A percentile compares a stretch with the other conserved stretches of the same genome.
phyloP scores from a whole-genome alignment of 2,797 vertebrate species.

The Lepus oiostolus region DNA sequence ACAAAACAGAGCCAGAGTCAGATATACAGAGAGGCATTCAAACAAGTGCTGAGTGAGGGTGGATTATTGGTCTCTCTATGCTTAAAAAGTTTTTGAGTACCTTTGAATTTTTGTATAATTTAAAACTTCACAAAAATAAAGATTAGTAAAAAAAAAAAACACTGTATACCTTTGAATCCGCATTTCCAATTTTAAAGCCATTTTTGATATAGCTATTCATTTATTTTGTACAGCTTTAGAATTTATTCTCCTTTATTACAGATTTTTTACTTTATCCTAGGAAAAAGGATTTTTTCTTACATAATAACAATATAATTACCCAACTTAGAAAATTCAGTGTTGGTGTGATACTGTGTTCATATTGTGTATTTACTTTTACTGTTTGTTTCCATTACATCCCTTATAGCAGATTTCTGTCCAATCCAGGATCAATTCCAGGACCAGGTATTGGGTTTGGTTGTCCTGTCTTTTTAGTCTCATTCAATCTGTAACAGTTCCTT shows the following conservation, averaged over 20 bases:
- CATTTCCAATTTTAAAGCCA: neutral
- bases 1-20: neutral
- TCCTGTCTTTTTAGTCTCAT: neutral
- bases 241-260: neutral
- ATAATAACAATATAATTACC: neutral
- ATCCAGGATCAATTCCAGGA: neutral
- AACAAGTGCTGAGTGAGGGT: neutral
- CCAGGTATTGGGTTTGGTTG: too few species aligned
- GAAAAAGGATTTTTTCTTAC: constrained; percentile 9
- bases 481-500: neutral
- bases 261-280: neutral
- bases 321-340: neutral
- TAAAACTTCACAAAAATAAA: neutral
- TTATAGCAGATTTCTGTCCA: neutral
- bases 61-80: neutral
- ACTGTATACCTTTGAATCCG: neutral
- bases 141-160: neutral
- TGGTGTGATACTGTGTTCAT: neutral
- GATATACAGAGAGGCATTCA: neutral
- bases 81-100: neutral
- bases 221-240: constrained; percentile 17
- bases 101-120: neutral
- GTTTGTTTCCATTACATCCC: neutral
- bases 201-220: neutral
- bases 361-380: neutral